phyloP scores from a whole-genome alignment of 2,113 vertebrate species.

The Hydropotes inermis region DNA sequence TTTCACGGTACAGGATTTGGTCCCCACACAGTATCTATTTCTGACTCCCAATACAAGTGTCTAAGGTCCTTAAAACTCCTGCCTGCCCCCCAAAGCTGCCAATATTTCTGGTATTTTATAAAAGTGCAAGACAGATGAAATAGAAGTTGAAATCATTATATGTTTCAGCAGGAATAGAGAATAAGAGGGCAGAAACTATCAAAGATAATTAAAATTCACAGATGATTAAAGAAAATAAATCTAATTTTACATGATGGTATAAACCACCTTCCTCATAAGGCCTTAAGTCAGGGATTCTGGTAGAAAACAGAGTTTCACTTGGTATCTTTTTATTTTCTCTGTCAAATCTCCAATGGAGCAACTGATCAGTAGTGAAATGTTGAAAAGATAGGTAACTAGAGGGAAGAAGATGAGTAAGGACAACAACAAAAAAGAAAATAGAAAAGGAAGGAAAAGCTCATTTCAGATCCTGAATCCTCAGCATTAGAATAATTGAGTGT shows the following conservation, averaged over 20 bases:
- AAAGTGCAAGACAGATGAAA: background rate
- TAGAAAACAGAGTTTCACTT: slow-evolving; percentile 27
- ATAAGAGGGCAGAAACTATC: background rate
- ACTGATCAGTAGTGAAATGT: background rate
- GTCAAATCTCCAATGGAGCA: background rate
- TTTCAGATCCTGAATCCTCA: background rate
- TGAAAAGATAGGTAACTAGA: background rate
- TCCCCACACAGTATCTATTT: background rate
- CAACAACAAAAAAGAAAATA: background rate
- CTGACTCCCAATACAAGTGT: background rate
- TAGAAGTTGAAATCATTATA: background rate
- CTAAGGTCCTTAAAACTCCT: too few species aligned
- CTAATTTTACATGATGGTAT: background rate
- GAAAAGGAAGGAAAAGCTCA: too few species aligned
- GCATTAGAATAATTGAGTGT: background rate
- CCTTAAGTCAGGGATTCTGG: background rate
- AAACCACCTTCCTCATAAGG: background rate
- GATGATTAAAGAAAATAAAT: slow-evolving; percentile 10
- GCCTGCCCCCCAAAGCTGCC: background rate
- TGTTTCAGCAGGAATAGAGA: background rate
- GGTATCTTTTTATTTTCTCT: slow-evolving; percentile 12
- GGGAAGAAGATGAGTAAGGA: background rate
- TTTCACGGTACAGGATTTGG: background rate
- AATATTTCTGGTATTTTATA: background rate
- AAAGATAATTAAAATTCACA: slow-evolving; percentile 9